These are phyloP conservation scores for Capra hircus DNA, from an alignment of 2,113 vertebrate genomes.

Conservation along the genomic window DNA sequence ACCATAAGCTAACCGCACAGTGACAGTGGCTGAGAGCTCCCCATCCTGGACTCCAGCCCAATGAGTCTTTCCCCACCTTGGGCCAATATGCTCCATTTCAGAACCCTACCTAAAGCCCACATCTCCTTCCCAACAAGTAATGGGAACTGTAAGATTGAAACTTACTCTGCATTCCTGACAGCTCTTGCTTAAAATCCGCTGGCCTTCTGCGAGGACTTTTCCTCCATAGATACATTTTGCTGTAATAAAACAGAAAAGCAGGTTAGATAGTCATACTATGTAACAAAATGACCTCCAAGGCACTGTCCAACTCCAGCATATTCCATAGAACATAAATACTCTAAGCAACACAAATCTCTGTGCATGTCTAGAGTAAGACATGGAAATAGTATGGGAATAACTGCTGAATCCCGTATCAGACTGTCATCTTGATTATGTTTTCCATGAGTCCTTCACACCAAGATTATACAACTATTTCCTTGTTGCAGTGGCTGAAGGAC, in stretches of 20 bases:
- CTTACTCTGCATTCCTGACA: slow-evolving; percentile 94
- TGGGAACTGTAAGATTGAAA: slow-evolving; percentile 10
- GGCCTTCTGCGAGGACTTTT: slow-evolving; percentile 90
- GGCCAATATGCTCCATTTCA: background rate
- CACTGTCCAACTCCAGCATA: background rate
- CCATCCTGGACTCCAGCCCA: background rate
- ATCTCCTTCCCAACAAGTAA: background rate
- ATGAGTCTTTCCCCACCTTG: background rate
- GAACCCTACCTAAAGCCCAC: background rate
- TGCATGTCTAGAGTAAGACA: background rate
- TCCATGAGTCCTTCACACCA: background rate
- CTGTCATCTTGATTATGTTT: background rate
- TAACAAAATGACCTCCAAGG: background rate
- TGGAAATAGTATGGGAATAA: background rate
- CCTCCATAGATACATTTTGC: slow-evolving; percentile 92
- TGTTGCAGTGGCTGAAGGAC: background rate
- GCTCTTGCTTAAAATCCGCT: slow-evolving; percentile 86
- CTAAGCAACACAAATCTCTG: background rate
- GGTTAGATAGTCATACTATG: slow-evolving; percentile 1
- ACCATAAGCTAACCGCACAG: background rate
- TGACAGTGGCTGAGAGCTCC: background rate
- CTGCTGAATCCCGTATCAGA: background rate
- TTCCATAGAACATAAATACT: background rate
- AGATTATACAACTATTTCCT: background rate
- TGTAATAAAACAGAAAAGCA: slow-evolving; percentile 74